Base-by-base conservation (phyloP, 2,888 invertebrate species). In the Epiperipatus broadwayi region DNA sequence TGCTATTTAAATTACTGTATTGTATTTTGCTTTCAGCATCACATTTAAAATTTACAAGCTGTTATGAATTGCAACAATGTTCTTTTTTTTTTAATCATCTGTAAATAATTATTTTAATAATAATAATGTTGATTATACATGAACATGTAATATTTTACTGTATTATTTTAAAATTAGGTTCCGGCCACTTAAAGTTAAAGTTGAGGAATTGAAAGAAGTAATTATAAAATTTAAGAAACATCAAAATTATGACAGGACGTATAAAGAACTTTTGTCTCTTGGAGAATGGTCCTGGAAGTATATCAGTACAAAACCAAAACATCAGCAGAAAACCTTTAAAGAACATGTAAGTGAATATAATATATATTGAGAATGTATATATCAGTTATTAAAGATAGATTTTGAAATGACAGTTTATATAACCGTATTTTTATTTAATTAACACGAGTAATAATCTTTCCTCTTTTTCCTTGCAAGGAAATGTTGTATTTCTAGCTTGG, bases 191-290 rank as follows among this genome's bases (percentile, higher is more conserved):
- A 79, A 79, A 65, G 73, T 75, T 40, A 79, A 81, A 57, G 75
- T 73, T 52, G 74, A 74, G 44, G 77, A 81, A 55, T 61, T 85
- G 35, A 81, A 78, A 57, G 69, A 70, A 44, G 75, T 84, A 46
- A 73, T 91, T 10, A 73, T 75, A 44, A 77, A 81, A 50, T 95
- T 93, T 59, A 74, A 78, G 45, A 68, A 72, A 52, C 75, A 77
- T 42, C 85, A 87, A n/a, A n/a, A n/a, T n/a, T n/a, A n/a, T n/a
- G n/a, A n/a, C n/a, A n/a, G n/a, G n/a, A n/a, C n/a, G n/a, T n/a
- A n/a, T n/a, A n/a, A n/a, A n/a, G n/a, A n/a, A n/a, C n/a, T n/a
- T n/a, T n/a, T n/a, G n/a, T n/a, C n/a, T n/a, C n/a, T n/a, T n/a
- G n/a, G n/a, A n/a, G n/a, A n/a, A n/a, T n/a, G n/a, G n/a, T n/a